Conservation (phyloP, 2,797 vertebrate species). For the Tauraco hartlaubi region DNA sequence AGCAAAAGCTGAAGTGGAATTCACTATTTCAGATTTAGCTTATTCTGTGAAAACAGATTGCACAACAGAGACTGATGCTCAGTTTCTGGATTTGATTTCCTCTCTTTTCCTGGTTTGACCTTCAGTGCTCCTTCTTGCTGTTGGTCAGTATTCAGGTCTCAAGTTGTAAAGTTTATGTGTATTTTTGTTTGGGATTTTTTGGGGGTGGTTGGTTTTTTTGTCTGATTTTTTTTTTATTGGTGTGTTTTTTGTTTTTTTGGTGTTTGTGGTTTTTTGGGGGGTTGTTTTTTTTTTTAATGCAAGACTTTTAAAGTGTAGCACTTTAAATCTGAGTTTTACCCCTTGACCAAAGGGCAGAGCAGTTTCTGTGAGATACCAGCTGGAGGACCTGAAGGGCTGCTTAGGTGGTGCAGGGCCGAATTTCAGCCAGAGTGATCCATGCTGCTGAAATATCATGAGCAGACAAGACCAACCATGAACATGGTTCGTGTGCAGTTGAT, state of each 20-base stretch:
- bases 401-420: background rate
- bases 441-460: background rate
- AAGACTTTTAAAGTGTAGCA: background rate
- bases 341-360: background rate
- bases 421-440: background rate
- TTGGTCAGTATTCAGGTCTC: background rate
- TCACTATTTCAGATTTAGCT: constrained; percentile 5
- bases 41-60: constrained; percentile 25
- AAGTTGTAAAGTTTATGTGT: background rate
- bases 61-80: background rate
- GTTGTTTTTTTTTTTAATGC: background rate
- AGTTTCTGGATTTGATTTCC: constrained; percentile 71
- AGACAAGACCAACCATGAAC: background rate
- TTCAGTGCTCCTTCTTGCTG: background rate
- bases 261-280: background rate
- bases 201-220: background rate
- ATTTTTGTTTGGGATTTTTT: background rate
- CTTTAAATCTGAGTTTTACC: background rate
- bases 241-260: background rate
- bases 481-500: accelerated
- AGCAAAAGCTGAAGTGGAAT: constrained; percentile 33
- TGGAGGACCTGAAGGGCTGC: background rate
- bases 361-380: background rate
- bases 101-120: constrained; percentile 13
- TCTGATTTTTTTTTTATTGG: background rate